Base-by-base conservation (phyloP, 1,140 invertebrate genomes). In the Tribolium madens region DNA sequence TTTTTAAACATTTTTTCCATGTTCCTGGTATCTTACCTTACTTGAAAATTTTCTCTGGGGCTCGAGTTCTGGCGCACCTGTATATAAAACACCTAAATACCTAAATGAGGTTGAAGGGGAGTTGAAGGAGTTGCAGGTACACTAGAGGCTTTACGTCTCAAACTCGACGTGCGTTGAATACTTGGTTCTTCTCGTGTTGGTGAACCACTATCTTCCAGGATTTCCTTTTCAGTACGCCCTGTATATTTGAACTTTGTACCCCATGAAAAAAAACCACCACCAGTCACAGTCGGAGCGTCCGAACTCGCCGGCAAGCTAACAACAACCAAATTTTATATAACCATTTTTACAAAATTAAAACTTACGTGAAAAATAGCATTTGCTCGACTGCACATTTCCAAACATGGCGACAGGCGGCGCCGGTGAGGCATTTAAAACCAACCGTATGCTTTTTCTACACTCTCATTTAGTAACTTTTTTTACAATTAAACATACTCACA, bases 361-460 rank as follows among this genome's bases (percentile, higher is more conserved):
- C 94, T 93, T 88, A 98, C 96, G 96, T 98, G 86, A 98, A 99
- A 89, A 98, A 99, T 76, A 98, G 88, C 91, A 97, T 96, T 87
- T 98, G 97, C 86, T 98, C 97, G 73, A 98, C 95, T 48, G 97
- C 96, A 89, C 95, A 97, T 86, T 95, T 91, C 97, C 97, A 99
- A 33, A 98, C 91, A 87, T 98, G 96, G 81, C 96, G 92, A 85
- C 96, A 98, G 69, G 96, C 93, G 26, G 94, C 91, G 13, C 94
- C 92, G 76, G 94, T 95, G 36, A 93, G 92, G 89, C 97, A 98
- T 87, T 98, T 98, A 87, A 97, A 98, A 7, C 97, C 97, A 74
- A 98, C 93, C 42, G 96, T 96, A 86, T 97, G 95, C 85, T 98
- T 98, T 90, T 97, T 98, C 96, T 98, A 88, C 80, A 91, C 6